Evolutionary conservation across 2,888 invertebrate genomes (phyloP), one percentile per base, ranked within the genome.

Genomic region (Lithodes maja): DNA sequence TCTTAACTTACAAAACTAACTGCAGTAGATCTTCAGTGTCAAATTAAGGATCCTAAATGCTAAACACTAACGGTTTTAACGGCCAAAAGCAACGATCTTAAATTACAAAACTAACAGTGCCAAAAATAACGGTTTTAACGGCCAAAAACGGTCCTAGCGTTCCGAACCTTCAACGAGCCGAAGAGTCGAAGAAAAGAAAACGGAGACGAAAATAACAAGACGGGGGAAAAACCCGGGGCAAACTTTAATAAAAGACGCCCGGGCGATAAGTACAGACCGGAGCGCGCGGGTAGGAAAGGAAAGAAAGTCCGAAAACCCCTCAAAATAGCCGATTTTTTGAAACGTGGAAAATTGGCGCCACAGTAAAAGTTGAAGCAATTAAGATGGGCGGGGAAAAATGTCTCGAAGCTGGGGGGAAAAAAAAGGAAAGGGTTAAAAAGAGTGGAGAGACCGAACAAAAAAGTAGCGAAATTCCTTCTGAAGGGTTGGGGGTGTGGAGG

Each of bases 251-350:
- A 74, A 74, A 74, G 17, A 74, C 74, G 61, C 12, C 61, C 61
- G 61, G 61, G 61, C 61, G 61, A 61, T 61, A 61, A 61, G 61
- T 61, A 61, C 61, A 61, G 74, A 17, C 12, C n/a, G 17, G n/a
- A 74, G 17, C 17, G 74, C 7, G 15, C 68, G 15, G 15, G 68
- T 12, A 15, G 15, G 68, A 68, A 68, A 68, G 68, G 17, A n/a
- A n/a, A 74, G 1, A 74, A 17, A 74, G n/a, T n/a, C 3, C n/a
- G 17, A 74, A 74, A 74, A 74, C 17, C 68, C 74, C 74, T 74
- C 77, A 77, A 75, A 74, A 74, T 74, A 74, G 17, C 74, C 15
- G n/a, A 74, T n/a, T n/a, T n/a, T 74, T 74, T 74, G 15, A 74
- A 74, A 74, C 74, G 15, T 68, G 74, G 74, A 74, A 74, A 15